Conservation (phyloP, 2,888 invertebrate species). For the Catocala nupta region DNA sequence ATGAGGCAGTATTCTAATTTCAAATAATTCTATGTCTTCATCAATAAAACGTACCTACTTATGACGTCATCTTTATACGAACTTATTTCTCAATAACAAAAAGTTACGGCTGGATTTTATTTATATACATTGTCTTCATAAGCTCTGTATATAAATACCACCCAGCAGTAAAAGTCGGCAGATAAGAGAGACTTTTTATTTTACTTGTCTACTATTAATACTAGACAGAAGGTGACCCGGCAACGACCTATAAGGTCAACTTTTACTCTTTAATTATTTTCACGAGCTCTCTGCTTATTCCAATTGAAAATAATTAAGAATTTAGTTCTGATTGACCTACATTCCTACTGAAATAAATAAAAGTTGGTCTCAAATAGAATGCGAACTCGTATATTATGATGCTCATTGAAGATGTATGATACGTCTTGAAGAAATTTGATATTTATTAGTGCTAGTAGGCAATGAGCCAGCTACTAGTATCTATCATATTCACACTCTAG, state of each 20-base stretch:
- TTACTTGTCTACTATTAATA: not conserved
- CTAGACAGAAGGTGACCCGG: slow-evolving; percentile 5
- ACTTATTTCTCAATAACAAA: too few species aligned
- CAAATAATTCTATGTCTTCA: too few species aligned
- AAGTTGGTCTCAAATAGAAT: slow-evolving; percentile 1
- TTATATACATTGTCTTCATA: too few species aligned
- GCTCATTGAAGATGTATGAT: slow-evolving; percentile 33
- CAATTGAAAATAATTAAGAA: not conserved
- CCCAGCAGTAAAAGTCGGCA: not conserved
- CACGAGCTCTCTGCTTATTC: not conserved
- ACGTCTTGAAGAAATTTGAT: slow-evolving; percentile 24
- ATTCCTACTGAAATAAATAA: slow-evolving; percentile 13
- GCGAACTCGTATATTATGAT: not conserved
- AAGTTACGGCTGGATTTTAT: too few species aligned
- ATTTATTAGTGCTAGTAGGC: slow-evolving; percentile 39
- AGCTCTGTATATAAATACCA: too few species aligned
- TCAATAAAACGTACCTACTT: too few species aligned
- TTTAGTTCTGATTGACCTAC: slow-evolving; percentile 4
- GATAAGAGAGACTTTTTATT: slow-evolving; percentile 3
- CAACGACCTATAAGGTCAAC: slow-evolving; percentile 8
- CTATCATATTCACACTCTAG: slow-evolving; percentile 19
- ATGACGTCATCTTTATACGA: too few species aligned
- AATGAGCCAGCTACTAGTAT: slow-evolving; percentile 30
- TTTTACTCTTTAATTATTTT: not conserved
- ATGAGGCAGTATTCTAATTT: too few species aligned